Evolutionary conservation across 2,888 invertebrate genomes (phyloP).

Genomic region (Zygaena filipendulae): DNA sequence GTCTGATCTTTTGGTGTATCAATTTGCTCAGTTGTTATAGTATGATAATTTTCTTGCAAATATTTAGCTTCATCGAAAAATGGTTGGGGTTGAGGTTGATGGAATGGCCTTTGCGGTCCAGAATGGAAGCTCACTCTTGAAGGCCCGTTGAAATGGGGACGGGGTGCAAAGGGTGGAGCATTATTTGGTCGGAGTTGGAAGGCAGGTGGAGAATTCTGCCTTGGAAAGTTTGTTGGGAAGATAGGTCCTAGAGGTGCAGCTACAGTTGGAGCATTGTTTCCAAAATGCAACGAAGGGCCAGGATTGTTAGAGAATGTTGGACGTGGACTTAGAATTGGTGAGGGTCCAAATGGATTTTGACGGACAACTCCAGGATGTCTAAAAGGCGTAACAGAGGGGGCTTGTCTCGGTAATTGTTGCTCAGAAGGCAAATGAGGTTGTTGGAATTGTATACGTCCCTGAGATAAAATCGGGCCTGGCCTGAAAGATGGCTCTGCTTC

Average conservation of each 20-base stretch:
- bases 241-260: constrained; percentile 38
- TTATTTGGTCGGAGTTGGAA: constrained; percentile 40
- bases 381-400: constrained; percentile 46
- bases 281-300: constrained; percentile 33
- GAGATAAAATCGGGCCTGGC: constrained; percentile 27
- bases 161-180: constrained; percentile 33
- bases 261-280: constrained; percentile 31
- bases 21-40: constrained; percentile 58
- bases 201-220: constrained; percentile 34
- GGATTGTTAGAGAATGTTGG: constrained; percentile 36
- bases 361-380: constrained; percentile 38
- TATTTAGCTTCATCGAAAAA: constrained; percentile 63
- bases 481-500: constrained; percentile 32
- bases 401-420: constrained; percentile 54
- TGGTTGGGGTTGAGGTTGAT: constrained; percentile 38
- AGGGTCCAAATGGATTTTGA: constrained; percentile 40
- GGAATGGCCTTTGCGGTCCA: constrained; percentile 66
- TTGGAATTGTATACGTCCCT: constrained; percentile 57
- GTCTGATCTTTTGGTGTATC: constrained; percentile 53
- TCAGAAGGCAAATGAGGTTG: constrained; percentile 46
- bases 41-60: constrained; percentile 63
- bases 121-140: constrained; percentile 52
- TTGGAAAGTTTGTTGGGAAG: constrained; percentile 39
- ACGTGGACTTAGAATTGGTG: constrained; percentile 32
- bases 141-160: constrained; percentile 51